Conservation (phyloP, 1,140 invertebrate genomes). For the Tribolium castaneum region DNA sequence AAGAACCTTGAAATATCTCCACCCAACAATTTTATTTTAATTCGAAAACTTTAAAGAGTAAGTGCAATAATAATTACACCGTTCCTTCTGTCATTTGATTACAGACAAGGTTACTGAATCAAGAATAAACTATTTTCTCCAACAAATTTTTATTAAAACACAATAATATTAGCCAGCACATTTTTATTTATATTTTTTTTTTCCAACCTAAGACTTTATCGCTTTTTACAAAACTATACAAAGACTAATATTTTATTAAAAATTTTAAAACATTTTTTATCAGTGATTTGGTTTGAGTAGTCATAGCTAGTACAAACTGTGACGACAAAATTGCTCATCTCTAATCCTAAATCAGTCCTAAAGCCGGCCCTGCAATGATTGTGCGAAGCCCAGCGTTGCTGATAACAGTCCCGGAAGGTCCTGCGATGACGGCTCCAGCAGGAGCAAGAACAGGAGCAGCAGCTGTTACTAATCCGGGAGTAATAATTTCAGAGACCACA, state of each 20-base stretch:
- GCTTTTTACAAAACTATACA: background rate
- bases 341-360: slow-evolving; percentile 7
- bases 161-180: background rate
- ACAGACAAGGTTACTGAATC: slow-evolving; percentile 10
- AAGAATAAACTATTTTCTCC: background rate
- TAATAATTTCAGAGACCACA: slow-evolving; percentile 43
- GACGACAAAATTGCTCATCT: too few relatives aligned
- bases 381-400: background rate
- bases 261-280: too few relatives aligned
- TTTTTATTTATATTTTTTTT: background rate
- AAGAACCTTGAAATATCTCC: slow-evolving; percentile 26
- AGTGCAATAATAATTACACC: slow-evolving; percentile 13
- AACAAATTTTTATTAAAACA: background rate
- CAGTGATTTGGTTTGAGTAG: too few relatives aligned
- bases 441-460: slow-evolving; percentile 20
- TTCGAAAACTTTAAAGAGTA: slow-evolving; percentile 21
- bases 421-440: slow-evolving; percentile 38
- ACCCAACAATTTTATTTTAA: slow-evolving; percentile 35
- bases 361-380: background rate
- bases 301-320: too few relatives aligned
- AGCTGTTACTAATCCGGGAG: slow-evolving; percentile 44
- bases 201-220: background rate
- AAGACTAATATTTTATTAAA: background rate
- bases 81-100: slow-evolving; percentile 1
- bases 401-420: slow-evolving; percentile 46